A percentile compares a stretch with the other conserved stretches of the same genome.
Evolutionary conservation across 2,797 vertebrate species (phyloP).

Genomic region (Phrynocephalus vlangalii): DNA sequence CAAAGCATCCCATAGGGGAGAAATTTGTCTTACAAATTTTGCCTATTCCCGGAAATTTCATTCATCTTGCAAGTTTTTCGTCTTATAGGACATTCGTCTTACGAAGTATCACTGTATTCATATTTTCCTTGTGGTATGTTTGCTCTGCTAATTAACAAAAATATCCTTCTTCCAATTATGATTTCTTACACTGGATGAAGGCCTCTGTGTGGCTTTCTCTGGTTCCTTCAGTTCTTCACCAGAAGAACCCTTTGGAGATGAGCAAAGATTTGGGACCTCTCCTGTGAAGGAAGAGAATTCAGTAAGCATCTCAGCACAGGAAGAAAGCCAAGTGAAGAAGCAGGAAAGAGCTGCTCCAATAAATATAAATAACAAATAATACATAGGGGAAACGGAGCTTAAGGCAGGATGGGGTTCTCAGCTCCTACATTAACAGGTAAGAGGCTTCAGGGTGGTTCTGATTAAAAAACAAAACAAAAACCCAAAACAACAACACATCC

Average conservation of each 20-base stretch:
- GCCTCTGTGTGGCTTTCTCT: constrained; percentile 56
- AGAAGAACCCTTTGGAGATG: neutral
- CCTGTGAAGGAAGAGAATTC: constrained; percentile 61
- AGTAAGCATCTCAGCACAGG: constrained; percentile 12
- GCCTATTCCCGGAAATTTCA: no score
- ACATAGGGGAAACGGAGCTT: neutral
- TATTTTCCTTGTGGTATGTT: neutral
- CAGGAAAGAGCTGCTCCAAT: neutral
- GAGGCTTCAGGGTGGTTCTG: neutral
- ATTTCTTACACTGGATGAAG: constrained; percentile 76
- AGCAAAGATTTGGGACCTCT: constrained; percentile 48
- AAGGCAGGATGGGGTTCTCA: neutral
- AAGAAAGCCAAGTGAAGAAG: no score
- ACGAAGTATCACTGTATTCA: no score
- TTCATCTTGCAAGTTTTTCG: no score
- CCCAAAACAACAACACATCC: neutral
- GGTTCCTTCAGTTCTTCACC: constrained; percentile 43
- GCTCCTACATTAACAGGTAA: neutral
- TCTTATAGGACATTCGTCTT: no score
- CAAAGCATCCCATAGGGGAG: no score
- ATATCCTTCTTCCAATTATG: neutral
- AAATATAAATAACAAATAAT: neutral
- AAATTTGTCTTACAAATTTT: no score
- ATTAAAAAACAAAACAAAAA: no score
- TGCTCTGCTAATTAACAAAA: neutral